A percentile compares a stretch with the other conserved stretches of the same genome.
Evolutionary conservation across 1,140 invertebrate genomes (phyloP).

Genomic region (Psix sp.): DNA sequence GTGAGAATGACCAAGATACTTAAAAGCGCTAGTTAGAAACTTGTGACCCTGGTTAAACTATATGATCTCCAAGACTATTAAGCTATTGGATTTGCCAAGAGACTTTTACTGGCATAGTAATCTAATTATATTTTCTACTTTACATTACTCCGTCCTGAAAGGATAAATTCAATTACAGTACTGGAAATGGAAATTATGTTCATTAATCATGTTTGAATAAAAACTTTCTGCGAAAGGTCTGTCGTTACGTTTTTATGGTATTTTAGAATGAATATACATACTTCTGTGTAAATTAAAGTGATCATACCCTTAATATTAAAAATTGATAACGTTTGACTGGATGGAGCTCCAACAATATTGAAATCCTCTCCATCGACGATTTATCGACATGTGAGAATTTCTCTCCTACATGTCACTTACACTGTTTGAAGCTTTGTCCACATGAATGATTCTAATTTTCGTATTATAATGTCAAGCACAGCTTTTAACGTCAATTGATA

Average conservation of each 20-base stretch:
- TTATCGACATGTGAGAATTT: too few relatives aligned
- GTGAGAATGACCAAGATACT: constrained; percentile 50
- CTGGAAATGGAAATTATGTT: constrained; percentile 28
- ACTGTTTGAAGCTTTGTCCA: too few relatives aligned
- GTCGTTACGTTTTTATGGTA: neutral
- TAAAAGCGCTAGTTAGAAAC: constrained; percentile 71
- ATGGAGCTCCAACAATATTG: too few relatives aligned
- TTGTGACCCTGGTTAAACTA: constrained; percentile 56
- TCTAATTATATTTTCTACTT: constrained; percentile 56
- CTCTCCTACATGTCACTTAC: too few relatives aligned
- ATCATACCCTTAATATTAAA: too few relatives aligned
- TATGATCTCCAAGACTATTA: constrained; percentile 56
- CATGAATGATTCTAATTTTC: too few relatives aligned
- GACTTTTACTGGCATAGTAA: constrained; percentile 39
- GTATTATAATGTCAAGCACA: too few relatives aligned
- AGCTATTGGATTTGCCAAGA: constrained; percentile 53
- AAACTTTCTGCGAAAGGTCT: neutral
- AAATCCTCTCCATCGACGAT: too few relatives aligned
- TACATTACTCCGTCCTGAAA: constrained; percentile 31
- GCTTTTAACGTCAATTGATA: too few relatives aligned
- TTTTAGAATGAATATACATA: neutral
- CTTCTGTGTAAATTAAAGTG: neutral
- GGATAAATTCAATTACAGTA: constrained; percentile 33
- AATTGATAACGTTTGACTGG: too few relatives aligned
- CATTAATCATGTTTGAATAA: constrained; percentile 7